Conservation (phyloP, 2,888 invertebrate species). For the Hypselothyrea guttata region DNA sequence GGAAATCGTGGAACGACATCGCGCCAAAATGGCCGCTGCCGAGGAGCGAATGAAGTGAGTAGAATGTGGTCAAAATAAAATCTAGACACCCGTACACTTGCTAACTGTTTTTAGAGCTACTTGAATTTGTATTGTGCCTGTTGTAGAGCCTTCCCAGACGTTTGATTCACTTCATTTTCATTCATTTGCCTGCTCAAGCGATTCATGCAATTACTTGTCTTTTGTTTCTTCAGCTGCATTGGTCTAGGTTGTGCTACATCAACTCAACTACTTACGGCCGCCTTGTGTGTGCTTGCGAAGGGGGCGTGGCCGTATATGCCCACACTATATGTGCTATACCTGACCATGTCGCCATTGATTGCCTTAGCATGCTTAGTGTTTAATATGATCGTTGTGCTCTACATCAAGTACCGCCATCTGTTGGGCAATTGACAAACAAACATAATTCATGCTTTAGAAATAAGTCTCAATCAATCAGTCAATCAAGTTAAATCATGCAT, state of each 20-base stretch:
- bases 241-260: constrained; percentile 53
- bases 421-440: constrained; percentile 36
- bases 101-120: background rate
- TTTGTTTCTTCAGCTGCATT: constrained; percentile 70
- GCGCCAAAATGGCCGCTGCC: constrained; percentile 80
- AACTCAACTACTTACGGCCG: constrained; percentile 44
- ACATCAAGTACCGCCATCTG: constrained; percentile 69
- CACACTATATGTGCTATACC: constrained; percentile 77
- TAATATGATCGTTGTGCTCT: constrained; percentile 73
- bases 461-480: background rate
- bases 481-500: background rate
- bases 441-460: background rate
- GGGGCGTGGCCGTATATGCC: constrained; percentile 81
- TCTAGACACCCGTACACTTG: background rate
- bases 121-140: constrained; percentile 10
- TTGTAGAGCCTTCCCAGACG: background rate
- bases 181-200: constrained; percentile 22
- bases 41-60: constrained; percentile 83
- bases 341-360: constrained; percentile 80
- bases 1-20: constrained; percentile 84
- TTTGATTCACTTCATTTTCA: constrained; percentile 23
- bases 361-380: constrained; percentile 80
- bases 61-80: background rate
- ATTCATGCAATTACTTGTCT: constrained; percentile 46
- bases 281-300: constrained; percentile 77